These are phyloP conservation scores for Hypena proboscidalis DNA, from an alignment of 2,888 invertebrate genomes.

Conservation along the genomic window DNA sequence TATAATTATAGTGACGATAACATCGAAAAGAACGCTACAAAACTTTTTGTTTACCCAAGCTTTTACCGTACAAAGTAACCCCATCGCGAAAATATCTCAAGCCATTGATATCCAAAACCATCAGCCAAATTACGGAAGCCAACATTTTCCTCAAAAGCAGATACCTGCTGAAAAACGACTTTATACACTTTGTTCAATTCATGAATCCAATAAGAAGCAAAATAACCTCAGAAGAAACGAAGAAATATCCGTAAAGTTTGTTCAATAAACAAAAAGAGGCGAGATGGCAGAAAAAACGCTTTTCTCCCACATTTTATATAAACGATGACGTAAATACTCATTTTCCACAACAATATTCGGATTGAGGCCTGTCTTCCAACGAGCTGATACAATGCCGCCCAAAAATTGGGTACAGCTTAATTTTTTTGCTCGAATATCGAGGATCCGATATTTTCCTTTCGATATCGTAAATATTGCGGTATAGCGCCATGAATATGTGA, in stretches of 20 bases:
- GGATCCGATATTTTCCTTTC: constrained; percentile 43
- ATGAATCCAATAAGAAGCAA: constrained; percentile 45
- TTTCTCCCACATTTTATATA: constrained; percentile 73
- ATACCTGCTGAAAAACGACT: constrained; percentile 44
- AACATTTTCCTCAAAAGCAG: constrained; percentile 32
- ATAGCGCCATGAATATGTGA: constrained; percentile 46
- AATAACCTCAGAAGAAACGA: constrained; percentile 43
- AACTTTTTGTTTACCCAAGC: too few relatives aligned
- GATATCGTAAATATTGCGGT: constrained; percentile 43
- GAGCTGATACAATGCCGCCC: constrained; percentile 54
- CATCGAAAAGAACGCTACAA: too few relatives aligned
- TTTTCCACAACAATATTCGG: constrained; percentile 84
- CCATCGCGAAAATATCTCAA: too few relatives aligned
- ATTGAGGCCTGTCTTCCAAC: constrained; percentile 81
- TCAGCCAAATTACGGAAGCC: constrained; percentile 15
- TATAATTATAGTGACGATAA: too few relatives aligned
- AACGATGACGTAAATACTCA: constrained; percentile 84
- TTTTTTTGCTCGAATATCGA: constrained; percentile 42
- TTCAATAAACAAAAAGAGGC: constrained; percentile 55
- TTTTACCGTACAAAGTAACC: too few relatives aligned
- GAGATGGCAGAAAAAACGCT: constrained; percentile 59
- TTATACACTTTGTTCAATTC: constrained; percentile 47
- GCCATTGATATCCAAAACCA: constrained; percentile 1
- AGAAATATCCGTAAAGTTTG: constrained; percentile 51
- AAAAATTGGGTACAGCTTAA: constrained; percentile 45